Conservation (phyloP, 2,113 vertebrate genomes). For the Amblyornis subalaris region DNA sequence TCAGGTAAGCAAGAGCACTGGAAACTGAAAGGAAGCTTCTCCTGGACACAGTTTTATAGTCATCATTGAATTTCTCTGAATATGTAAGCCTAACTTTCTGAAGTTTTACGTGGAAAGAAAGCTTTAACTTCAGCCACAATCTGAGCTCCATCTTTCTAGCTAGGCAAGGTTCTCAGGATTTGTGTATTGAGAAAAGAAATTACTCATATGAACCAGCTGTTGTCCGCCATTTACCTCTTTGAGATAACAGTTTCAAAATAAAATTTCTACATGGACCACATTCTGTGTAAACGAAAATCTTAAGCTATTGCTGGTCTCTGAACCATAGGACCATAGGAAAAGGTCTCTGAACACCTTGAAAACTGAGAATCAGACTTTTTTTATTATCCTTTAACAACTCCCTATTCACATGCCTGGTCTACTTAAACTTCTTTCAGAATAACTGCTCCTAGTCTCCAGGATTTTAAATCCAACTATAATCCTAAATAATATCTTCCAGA, state of each 20-base stretch:
- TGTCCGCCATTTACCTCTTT: neutral
- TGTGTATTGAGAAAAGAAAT: neutral
- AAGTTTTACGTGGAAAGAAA: neutral
- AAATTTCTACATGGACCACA: neutral
- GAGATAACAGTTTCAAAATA: neutral
- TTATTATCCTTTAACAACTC: neutral
- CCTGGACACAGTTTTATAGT: neutral
- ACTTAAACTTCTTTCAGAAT: neutral
- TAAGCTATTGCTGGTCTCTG: neutral
- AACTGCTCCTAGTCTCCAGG: neutral
- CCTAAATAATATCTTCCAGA: constrained; percentile 8
- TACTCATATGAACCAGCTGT: neutral
- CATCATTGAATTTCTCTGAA: neutral
- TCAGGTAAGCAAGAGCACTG: neutral
- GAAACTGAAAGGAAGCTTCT: neutral
- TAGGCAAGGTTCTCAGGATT: neutral
- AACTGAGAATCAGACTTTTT: neutral
- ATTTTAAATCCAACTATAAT: neutral
- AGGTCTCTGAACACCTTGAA: neutral
- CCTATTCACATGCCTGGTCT: neutral
- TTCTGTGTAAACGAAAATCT: neutral
- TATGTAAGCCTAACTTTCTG: neutral
- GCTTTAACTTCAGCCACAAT: neutral
- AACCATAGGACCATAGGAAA: neutral
- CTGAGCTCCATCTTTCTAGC: neutral